Evolutionary conservation across 2,113 vertebrate genomes (phyloP), one percentile per base, ranked within the genome.

Genomic region (Meles meles): DNA sequence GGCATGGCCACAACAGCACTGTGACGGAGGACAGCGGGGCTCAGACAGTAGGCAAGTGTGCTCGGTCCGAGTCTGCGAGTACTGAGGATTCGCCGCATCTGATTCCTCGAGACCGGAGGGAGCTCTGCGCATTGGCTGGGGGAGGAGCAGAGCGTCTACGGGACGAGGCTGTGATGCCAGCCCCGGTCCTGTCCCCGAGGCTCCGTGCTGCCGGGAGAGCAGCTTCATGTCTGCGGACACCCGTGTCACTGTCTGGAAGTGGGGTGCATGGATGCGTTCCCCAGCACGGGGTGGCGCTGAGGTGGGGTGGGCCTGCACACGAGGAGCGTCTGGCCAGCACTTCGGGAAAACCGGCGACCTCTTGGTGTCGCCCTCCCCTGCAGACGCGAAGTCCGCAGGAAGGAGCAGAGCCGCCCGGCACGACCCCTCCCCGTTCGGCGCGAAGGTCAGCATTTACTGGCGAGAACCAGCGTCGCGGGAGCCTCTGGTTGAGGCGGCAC

Each of bases 381-480:
- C n/a, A 55, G 25, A 18, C 11, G 3, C 8, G 29, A 31, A 55
- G 27, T 15, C 63, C 57, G 23, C 61, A 2, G 0, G 3, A 44
- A 88, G 34, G 63, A 81, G 20, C 39, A 18, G 76, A 49, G 2
- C 5, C 17, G 9, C 74, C 1, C 8, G 3, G 44, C 9, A 1
- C 27, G 47, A 39, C 77, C 18, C 3, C 47, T 37, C 12, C 21
- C 0, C 5, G 1, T 20, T 44, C 17, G 10, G 0, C 5, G 2
- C 25, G 52, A 21, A 11, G 6, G 3, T 4, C 18, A 49, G 69
- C 52, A 2, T 21, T 37, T 29, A 6, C 23, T 21, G 20, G 31
- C 80, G 63, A 47, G 13, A 17, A 0, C 37, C 31, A 5, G 15
- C 2, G 34, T 34, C 42, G 37, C 12, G 55, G n/a, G n/a, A 44